phyloP scores from a whole-genome alignment of 2,888 invertebrate genomes.

The Odontocerum albicorne region DNA sequence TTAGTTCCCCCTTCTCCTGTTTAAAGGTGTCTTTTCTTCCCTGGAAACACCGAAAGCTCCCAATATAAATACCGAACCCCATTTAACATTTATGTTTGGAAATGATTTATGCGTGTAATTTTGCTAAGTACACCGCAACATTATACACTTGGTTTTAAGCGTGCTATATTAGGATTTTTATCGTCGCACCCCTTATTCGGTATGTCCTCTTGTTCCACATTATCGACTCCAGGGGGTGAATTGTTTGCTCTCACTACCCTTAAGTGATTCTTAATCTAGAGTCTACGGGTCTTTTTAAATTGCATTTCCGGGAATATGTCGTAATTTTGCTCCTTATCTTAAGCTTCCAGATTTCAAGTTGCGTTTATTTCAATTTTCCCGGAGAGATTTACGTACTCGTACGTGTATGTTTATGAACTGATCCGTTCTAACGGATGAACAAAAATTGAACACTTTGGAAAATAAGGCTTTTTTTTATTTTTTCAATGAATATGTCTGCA shows the following conservation, averaged over 20 bases:
- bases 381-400: too few species aligned
- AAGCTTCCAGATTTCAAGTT: too few species aligned
- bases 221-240: not conserved
- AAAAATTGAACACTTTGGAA: too few species aligned
- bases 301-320: not conserved
- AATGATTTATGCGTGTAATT: conserved; percentile 36
- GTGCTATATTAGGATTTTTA: conserved; percentile 35
- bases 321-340: too few species aligned
- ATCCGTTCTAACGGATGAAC: too few species aligned
- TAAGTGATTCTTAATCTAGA: not conserved
- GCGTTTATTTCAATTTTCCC: too few species aligned
- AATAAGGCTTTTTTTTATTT: too few species aligned
- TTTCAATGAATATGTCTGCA: too few species aligned
- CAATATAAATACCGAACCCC: conserved; percentile 13
- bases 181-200: conserved; percentile 16
- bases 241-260: conserved; percentile 2
- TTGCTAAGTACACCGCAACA: conserved; percentile 33
- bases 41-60: conserved; percentile 6
- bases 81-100: conserved; percentile 22
- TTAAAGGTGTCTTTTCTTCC: not conserved
- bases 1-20: conserved; percentile 10
- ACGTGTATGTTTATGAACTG: too few species aligned
- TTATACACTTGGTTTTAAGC: conserved; percentile 35
- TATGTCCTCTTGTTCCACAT: conserved; percentile 1
- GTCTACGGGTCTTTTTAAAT: not conserved